Evolutionary conservation across 2,888 invertebrate genomes (phyloP), one percentile per base, ranked within the genome.

Genomic region (Idaea dimidiata): DNA sequence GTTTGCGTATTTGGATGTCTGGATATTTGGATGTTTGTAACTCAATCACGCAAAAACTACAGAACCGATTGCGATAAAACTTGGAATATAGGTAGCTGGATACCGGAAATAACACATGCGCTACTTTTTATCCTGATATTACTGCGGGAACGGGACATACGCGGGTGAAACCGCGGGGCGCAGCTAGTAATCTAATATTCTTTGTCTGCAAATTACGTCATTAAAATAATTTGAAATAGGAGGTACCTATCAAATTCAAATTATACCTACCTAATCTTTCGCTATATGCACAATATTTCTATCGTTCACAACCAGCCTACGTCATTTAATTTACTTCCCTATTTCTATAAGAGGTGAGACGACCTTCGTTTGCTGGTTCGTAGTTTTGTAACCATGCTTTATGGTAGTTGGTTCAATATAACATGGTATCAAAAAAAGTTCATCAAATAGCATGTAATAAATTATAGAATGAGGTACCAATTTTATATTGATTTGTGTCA

Each of bases 271-370:
- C 43, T 43, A 43, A 43, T 43, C 43, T 10, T 43, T 14, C 10
- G 43, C 43, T 43, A 43, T 14, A 43, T 43, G 43, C 43, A 43
- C 43, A 43, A 8, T 43, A 43, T 43, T 43, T 14, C 10, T 43
- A 14, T 43, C 43, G 43, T 43, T 24, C 5, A 24, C 24, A 5
- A 14, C 7, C 43, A 14, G 43, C 43, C 43, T 43, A 43, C 43
- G 43, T 43, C 43, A 43, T 43, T 6, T 43, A 54, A 17, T 56
- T 62, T 70, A 88, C 88, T 89, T 89, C 89, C 89, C 86, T 79
- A 76, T 86, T 77, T 80, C 88, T 86, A 80, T 84, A 86, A 78
- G 82, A 82, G 84, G 83, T 78, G 65, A 72, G 74, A 43, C 70
- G 83, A 68, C 89, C 89, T 89, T 89, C 86, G 53, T 57, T 59